Evolutionary conservation across 1,140 invertebrate species (phyloP).

Genomic region (Ericerus pela): DNA sequence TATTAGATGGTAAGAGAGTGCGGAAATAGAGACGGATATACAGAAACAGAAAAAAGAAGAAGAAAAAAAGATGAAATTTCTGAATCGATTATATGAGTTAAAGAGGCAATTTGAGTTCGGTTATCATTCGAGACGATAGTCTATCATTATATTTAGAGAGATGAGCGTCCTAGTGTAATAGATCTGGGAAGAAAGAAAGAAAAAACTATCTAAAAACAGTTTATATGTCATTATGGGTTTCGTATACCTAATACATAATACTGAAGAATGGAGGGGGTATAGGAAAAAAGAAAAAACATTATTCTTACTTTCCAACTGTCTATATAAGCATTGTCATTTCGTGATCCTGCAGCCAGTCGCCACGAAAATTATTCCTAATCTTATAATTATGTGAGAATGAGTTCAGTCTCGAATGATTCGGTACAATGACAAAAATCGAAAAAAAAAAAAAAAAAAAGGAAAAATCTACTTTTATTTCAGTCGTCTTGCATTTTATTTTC

Average conservation of each 20-base stretch:
- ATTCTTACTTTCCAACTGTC: conserved; percentile 4
- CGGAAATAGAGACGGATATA: not conserved
- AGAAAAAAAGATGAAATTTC: not conserved
- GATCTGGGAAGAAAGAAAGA: no score
- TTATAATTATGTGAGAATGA: conserved; percentile 11
- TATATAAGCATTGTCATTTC: conserved; percentile 6
- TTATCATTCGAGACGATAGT: conserved; percentile 3
- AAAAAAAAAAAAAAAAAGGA: no score
- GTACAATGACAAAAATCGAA: conserved; percentile 8
- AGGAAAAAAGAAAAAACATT: no score
- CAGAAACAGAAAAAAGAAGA: not conserved
- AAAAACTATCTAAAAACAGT: conserved; percentile 3
- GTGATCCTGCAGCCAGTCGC: conserved; percentile 3
- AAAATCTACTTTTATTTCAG: no score
- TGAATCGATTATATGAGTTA: not conserved
- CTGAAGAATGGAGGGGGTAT: no score
- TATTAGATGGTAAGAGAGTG: not conserved
- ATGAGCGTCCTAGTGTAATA: conserved; percentile 5
- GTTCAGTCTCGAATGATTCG: not conserved
- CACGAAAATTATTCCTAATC: conserved; percentile 3
- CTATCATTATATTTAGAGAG: conserved; percentile 9
- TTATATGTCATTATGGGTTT: conserved; percentile 10
- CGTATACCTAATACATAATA: no score
- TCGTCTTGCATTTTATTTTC: no score
- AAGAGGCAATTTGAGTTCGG: conserved; percentile 2